Conservation (phyloP, 2,797 vertebrate species). For the Molossus alvarezi region DNA sequence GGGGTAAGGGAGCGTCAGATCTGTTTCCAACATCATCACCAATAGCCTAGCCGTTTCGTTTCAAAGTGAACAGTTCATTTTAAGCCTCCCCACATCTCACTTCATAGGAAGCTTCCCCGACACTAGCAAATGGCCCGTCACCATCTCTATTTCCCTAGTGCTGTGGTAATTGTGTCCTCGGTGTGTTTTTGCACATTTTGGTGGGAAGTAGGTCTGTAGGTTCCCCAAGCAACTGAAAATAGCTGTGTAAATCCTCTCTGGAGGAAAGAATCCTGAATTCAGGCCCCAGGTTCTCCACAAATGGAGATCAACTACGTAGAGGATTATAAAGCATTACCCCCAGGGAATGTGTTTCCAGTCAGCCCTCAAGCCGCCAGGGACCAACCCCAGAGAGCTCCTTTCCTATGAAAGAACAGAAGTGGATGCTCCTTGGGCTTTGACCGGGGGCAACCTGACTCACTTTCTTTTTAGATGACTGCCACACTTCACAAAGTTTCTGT, state of each 20-base stretch:
- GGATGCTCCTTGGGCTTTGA: accelerated
- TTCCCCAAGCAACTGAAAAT: not conserved
- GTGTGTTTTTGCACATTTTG: not conserved
- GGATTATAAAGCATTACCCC: not conserved
- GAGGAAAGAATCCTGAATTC: slow-evolving; percentile 17
- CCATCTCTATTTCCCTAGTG: not conserved
- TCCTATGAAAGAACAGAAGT: not conserved
- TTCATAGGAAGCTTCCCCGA: not conserved
- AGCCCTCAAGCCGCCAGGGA: not conserved
- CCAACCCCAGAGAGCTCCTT: not conserved
- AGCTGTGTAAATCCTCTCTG: not conserved
- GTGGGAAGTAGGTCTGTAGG: not conserved
- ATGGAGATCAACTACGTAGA: not conserved
- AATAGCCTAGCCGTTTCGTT: not conserved
- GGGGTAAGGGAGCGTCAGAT: accelerated
- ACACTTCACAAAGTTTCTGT: not conserved
- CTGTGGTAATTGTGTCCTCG: not conserved
- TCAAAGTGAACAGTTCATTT: not conserved
- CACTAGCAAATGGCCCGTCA: not conserved
- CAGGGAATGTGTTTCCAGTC: slow-evolving; percentile 11
- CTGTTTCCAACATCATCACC: not conserved
- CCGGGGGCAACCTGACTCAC: not conserved
- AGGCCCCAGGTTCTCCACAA: not conserved
- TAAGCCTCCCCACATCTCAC: not conserved
- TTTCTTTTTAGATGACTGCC: not conserved